Evolutionary conservation across 2,888 invertebrate genomes (phyloP), one percentile per base, ranked within the genome.

Genomic region (Coleophora flavipennella): DNA sequence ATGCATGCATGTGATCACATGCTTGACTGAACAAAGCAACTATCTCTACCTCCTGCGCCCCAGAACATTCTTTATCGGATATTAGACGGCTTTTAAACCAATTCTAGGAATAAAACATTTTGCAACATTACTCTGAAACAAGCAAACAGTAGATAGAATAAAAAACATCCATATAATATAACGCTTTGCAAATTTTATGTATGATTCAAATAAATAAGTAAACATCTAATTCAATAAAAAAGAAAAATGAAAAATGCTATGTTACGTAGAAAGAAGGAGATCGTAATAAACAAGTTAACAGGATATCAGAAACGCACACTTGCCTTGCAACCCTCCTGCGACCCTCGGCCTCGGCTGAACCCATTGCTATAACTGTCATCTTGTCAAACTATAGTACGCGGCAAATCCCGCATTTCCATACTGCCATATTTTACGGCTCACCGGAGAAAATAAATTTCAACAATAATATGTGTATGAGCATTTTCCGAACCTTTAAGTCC

Each of bases 361-460:
- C 51, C 51, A 44, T 44, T 45, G 49, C 57, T 70, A 76, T 79
- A 80, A 74, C 81, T 81, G 83, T 83, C 83, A 81, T 66, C 73
- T 71, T 79, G 83, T 84, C 83, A 81, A 77, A 79, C 70, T 71
- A 69, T 67, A 67, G 63, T 61, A 67, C 73, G 61, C 53, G 60
- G 58, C 57, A 77, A 81, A 83, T 76, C 81, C 81, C 63, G 54
- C 58, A 81, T 83, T 81, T 78, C 81, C 80, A 80, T 83, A 72
- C 69, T 62, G 62, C 67, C 67, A 79, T 78, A 81, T 77, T 80
- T 81, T 75, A 78, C 70, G 73, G 71, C 68, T 71, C 76, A 68
- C 67, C 62, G 65, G 71, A 75, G 74, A 78, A 83, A 81, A 81
- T 83, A 83, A 83, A 81, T 80, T 80, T 76, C 73, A 68, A 66